Percentiles rank a stretch among this genome's conserved stretches.
Conservation (phyloP, 2,113 vertebrate genomes). For the Podarcis muralis region DNA sequence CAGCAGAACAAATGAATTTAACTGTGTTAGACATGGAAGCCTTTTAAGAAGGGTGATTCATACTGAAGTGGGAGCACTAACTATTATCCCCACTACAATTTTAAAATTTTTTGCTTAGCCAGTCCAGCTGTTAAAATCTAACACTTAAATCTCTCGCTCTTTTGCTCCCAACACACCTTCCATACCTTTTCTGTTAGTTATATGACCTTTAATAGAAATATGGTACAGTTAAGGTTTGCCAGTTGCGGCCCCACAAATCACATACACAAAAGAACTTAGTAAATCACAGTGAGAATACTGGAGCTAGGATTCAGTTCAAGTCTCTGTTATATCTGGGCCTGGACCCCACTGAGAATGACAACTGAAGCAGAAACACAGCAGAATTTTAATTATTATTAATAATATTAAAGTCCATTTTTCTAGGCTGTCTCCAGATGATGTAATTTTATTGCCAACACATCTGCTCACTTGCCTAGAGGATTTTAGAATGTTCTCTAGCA, state of each 20-base stretch:
- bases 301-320: constrained; percentile 48
- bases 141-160: background rate
- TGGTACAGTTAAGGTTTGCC: constrained; percentile 47
- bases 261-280: constrained; percentile 32
- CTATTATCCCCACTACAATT: background rate
- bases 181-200: constrained; percentile 44
- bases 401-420: constrained; percentile 46
- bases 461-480: constrained; percentile 51
- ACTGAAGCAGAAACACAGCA: constrained; percentile 34
- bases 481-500: constrained; percentile 3
- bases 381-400: constrained; percentile 51
- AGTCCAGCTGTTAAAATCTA: constrained; percentile 24
- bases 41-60: background rate
- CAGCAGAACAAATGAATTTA: background rate
- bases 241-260: constrained; percentile 39
- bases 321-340: constrained; percentile 49
- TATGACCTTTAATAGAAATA: constrained; percentile 51
- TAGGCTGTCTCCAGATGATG: constrained; percentile 57
- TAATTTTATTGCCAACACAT: constrained; percentile 61
- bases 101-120: constrained; percentile 26
- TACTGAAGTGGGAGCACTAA: background rate
- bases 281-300: constrained; percentile 26
- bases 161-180: constrained; percentile 22
- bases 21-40: background rate
- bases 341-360: constrained; percentile 47